phyloP scores from a whole-genome alignment of 1,140 invertebrate genomes.

The Eriocheir sinensis region DNA sequence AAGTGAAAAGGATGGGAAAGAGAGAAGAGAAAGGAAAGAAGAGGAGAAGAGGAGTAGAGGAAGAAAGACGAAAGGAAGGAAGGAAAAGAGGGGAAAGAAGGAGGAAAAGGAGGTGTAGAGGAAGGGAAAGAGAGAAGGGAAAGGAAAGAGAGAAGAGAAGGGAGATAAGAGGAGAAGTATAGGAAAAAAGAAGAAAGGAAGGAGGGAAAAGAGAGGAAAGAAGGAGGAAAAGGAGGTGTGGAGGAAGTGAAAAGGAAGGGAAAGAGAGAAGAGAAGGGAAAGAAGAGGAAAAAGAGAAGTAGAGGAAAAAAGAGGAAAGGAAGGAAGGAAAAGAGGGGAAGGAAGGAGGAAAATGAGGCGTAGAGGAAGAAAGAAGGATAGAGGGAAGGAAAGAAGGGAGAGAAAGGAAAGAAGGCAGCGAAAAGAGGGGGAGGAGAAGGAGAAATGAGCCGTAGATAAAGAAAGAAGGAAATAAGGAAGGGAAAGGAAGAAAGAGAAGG shows the following conservation, averaged over 20 bases:
- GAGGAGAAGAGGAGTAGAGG: neutral
- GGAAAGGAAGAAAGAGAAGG: neutral
- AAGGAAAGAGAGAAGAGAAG: neutral
- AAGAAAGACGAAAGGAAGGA: neutral
- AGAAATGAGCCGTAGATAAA: neutral
- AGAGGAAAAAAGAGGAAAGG: neutral
- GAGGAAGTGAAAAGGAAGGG: neutral
- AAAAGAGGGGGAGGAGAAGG: neutral
- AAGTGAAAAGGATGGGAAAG: neutral
- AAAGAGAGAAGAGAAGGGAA: neutral
- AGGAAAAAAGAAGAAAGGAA: neutral
- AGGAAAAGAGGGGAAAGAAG: neutral
- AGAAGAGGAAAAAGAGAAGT: neutral
- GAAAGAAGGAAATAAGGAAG: neutral
- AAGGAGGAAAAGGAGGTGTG: neutral
- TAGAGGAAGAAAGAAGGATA: neutral
- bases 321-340: neutral
- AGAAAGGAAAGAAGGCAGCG: neutral
- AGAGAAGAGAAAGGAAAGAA: neutral
- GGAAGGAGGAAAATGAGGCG: neutral
- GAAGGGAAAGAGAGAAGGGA: neutral
- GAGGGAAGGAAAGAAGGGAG: neutral
- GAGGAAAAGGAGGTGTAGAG: neutral
- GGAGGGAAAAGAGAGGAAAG: neutral
- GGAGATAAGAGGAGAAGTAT: neutral